phyloP scores from a whole-genome alignment of 2,113 vertebrate species.

The Peucedramus taeniatus region DNA sequence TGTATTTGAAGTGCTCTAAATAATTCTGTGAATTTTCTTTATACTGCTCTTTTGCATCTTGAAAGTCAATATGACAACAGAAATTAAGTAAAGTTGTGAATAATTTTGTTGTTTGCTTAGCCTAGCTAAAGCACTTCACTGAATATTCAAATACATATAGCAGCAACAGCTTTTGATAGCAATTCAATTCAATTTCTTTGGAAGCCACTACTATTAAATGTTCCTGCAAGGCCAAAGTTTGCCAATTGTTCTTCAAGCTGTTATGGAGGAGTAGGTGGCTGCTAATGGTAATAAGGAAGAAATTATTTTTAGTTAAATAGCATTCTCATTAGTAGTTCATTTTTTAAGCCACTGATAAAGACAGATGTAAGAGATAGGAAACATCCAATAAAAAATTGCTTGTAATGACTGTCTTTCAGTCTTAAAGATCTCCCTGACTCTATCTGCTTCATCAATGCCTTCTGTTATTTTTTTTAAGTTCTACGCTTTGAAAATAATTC shows the following conservation, averaged over 20 bases:
- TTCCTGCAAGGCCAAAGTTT: background rate
- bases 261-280: background rate
- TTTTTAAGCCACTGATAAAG: background rate
- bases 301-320: background rate
- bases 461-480: background rate
- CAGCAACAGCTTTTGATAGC: background rate
- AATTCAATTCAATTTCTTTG: background rate
- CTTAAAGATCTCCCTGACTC: background rate
- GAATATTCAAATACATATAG: background rate
- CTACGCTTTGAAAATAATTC: background rate
- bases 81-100: background rate
- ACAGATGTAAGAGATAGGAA: background rate
- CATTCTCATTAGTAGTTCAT: background rate
- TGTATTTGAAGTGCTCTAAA: background rate
- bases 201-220: background rate
- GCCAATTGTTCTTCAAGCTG: background rate
- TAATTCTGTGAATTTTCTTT: background rate
- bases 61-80: background rate
- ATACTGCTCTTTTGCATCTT: background rate
- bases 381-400: background rate
- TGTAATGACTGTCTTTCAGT: background rate
- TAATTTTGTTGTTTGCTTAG: background rate
- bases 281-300: background rate
- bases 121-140: background rate
- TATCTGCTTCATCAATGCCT: background rate